These are phyloP conservation scores for Ramphastos sulfuratus DNA, from an alignment of 2,113 vertebrate species.

Conservation along the genomic window DNA sequence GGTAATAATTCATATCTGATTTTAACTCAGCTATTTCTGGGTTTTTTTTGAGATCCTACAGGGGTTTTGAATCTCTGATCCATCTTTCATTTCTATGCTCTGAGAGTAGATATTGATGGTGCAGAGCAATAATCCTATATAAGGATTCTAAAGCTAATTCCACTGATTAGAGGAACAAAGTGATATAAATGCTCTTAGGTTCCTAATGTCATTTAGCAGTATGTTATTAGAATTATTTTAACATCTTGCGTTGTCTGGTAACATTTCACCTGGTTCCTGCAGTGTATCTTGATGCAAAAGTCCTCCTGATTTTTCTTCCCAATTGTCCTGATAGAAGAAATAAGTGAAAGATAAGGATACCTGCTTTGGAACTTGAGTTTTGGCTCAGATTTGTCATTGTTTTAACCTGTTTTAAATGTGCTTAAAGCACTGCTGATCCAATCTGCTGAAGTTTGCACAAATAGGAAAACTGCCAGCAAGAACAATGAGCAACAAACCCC, in stretches of 20 bases:
- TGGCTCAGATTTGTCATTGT: background rate
- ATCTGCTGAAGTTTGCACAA: background rate
- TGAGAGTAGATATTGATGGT: slow-evolving; percentile 37
- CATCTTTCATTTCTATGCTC: slow-evolving; percentile 24
- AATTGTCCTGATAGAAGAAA: background rate
- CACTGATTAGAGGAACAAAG: slow-evolving; percentile 42
- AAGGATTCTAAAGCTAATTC: slow-evolving; percentile 41
- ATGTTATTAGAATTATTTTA: slow-evolving; percentile 1
- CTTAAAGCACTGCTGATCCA: background rate
- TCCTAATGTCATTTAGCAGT: slow-evolving; percentile 11
- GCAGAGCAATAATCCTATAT: slow-evolving; percentile 47
- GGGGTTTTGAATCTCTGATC: background rate
- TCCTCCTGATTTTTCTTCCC: background rate
- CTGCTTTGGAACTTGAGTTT: background rate
- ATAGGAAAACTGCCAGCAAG: background rate
- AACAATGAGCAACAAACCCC: background rate
- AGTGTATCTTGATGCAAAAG: background rate
- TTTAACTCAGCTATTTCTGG: background rate
- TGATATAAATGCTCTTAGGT: background rate
- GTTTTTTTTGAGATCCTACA: background rate
- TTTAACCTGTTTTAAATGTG: background rate
- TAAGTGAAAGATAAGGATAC: background rate
- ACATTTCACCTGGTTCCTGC: background rate
- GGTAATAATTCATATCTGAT: background rate
- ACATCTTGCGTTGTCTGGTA: background rate